Evolutionary conservation across 2,797 vertebrate species (phyloP).

Genomic region (Epinephelus malabaricus): DNA sequence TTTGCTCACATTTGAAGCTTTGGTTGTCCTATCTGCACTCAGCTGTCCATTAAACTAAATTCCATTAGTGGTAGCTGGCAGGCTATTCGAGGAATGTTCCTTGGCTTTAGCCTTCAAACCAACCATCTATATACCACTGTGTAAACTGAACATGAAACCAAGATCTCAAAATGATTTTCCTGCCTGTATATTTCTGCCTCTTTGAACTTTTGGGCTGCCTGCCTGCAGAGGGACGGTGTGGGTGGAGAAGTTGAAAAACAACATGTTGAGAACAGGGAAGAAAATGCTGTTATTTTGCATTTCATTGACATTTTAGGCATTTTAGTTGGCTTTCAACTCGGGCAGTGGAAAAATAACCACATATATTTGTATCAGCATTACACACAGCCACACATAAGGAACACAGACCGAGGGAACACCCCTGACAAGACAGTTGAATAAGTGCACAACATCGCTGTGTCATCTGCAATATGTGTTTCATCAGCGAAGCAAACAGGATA

Average conservation of each 20-base stretch:
- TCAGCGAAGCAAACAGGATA: conserved; percentile 47
- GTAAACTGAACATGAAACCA: conserved; percentile 84
- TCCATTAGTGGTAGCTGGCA: conserved; percentile 87
- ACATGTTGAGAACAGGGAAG: conserved; percentile 27
- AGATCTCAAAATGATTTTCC: conserved; percentile 83
- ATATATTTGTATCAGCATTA: not conserved
- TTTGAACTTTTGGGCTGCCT: conserved; percentile 80
- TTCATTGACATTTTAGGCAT: conserved; percentile 21
- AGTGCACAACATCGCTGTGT: conserved; percentile 30
- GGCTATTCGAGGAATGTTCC: conserved; percentile 85
- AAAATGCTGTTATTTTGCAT: conserved; percentile 31
- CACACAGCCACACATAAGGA: conserved; percentile 9
- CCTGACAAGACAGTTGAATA: conserved; percentile 24
- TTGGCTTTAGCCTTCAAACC: conserved; percentile 84
- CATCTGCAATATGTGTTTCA: conserved; percentile 46
- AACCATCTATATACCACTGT: conserved; percentile 81
- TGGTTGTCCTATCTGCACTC: conserved; percentile 72
- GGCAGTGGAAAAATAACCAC: not conserved
- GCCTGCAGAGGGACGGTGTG: conserved; percentile 56
- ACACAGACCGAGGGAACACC: conserved; percentile 9
- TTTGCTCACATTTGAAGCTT: conserved; percentile 64
- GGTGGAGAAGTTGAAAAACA: conserved; percentile 60
- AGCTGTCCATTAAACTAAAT: conserved; percentile 78
- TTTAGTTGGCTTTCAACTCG: conserved; percentile 12
- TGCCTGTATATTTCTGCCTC: conserved; percentile 78